Evolutionary conservation across 2,888 invertebrate species (phyloP).

Genomic region (Stenotaenia linearis): DNA sequence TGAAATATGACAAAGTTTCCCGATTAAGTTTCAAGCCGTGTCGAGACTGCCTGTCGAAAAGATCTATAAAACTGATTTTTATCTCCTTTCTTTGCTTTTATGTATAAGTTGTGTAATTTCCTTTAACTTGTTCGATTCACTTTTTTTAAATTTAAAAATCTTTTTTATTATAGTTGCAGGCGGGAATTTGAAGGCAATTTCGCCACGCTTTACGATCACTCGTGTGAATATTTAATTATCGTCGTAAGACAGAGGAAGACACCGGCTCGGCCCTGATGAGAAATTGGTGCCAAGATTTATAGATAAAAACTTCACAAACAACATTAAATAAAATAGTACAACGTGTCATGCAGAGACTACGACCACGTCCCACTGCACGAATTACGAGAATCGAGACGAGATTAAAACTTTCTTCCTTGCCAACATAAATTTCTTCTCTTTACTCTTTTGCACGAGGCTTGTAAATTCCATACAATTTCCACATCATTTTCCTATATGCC

Average conservation of each 20-base stretch:
- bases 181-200: conserved; percentile 24
- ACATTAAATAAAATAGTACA: conserved; percentile 3
- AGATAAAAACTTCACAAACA: conserved; percentile 24
- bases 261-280: conserved; percentile 4
- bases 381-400: conserved; percentile 11
- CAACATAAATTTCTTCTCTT: background rate
- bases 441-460: background rate
- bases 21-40: conserved; percentile 19
- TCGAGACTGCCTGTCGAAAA: conserved; percentile 13
- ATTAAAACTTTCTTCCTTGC: background rate
- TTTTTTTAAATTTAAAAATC: background rate
- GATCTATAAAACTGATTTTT: conserved; percentile 24
- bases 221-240: conserved; percentile 20
- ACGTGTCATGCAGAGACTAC: background rate
- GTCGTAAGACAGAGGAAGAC: conserved; percentile 22
- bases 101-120: conserved; percentile 20
- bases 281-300: conserved; percentile 26
- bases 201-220: conserved; percentile 12
- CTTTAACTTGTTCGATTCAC: conserved; percentile 11
- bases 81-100: conserved; percentile 7
- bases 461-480: background rate
- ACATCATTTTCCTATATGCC: background rate
- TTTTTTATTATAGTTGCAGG: background rate
- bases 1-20: conserved; percentile 22
- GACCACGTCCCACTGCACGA: conserved; percentile 17